Evolutionary conservation across 2,113 vertebrate species (phyloP), one percentile per base, ranked within the genome.

Genomic region (Sciurus niger): DNA sequence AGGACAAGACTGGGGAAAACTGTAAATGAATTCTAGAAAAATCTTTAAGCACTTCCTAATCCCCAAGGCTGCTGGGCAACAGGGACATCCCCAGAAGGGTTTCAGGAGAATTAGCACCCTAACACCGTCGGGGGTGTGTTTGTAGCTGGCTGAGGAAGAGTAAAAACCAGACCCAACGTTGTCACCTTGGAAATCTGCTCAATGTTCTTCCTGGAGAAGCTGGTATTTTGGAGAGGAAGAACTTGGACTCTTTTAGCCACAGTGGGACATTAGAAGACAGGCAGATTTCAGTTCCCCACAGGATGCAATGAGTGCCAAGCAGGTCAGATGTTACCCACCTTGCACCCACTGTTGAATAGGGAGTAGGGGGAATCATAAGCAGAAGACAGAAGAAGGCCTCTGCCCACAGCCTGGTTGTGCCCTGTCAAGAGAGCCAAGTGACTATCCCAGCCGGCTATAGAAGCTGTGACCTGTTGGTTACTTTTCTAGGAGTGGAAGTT

Each of bases 241-340:
- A 58, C 37, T 82, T 67, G 32, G 70, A 72, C 82, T 87, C 84
- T 93, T 48, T 53, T 32, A 10, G 46, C 43, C 63, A 51, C 46
- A 58, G 63, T 20, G 82, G 37, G 73, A n/a, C 4, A 8, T 73
- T 32, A 86, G 92, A 92, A 92, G 92, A n/a, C 48, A 88, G 76
- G 55, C 30, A 46, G 32, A 30, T 72, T 70, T 60, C 30, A 11
- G 51, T 30, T 65, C 37, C 84, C 82, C 40, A 3, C 37, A 16
- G 0, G 11, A 30, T n/a, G 25, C n/a, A 14, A 22, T 6, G 43
- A 22, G 13, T 3, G 32, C 83, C 84, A 22, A 32, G 58, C 51
- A 72, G 8, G 10, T 8, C 79, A 82, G 51, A 18, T 63, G 12
- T 18, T 16, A 46, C 18, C 16, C 58, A 73, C 78, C 37, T 82